Base-by-base conservation (phyloP, 2,888 invertebrate species). In the Polymixis lichenea region DNA sequence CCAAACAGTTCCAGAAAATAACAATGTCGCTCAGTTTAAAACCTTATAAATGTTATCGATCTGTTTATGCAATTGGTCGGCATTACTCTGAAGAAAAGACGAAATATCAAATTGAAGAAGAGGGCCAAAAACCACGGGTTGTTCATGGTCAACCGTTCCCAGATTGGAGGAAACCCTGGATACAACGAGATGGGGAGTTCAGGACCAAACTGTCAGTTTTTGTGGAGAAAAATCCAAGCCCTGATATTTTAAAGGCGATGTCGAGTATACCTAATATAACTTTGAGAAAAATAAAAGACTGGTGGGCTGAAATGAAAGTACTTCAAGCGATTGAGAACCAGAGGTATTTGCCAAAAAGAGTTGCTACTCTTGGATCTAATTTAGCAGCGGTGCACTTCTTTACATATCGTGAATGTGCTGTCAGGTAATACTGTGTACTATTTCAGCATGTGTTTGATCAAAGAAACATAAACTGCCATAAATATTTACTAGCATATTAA, bases 341-440 rank as follows among this genome's bases (percentile, higher is more conserved):
- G 89, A 95, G 94, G 75, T 98, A 95, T 90, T 92, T 97, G 11
- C 93, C 96, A 0, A 96, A 97, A 72, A 95, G 98, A 78, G 97
- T 97, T 84, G 91, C 97, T 76, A 93, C 95, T 56, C 93, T 98
- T 1, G 99, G 99, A 0, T 95, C 97, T 55, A 98, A 99, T 92
- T 94, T 99, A 84, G 99, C 98, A 2, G 98, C 98, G 0, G 98
- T 99, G 15, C 98, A 99, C 95, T 99, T 99, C 92, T 95, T 99
- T 67, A 96, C 98, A 2, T 97, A 97, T 91, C 97, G 98, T 49
- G 97, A 97, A n/a, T 99, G 98, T 4, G 96, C 97, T 76, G 97
- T 99, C 1, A 98, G 98, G 97, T 95, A 91, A 89, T 56, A 55
- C 1, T 28, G 13, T 61, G 1, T 28, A 9, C 9, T 66, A 9